Conservation (phyloP, 2,113 vertebrate species). For the Chaetura pelagica region DNA sequence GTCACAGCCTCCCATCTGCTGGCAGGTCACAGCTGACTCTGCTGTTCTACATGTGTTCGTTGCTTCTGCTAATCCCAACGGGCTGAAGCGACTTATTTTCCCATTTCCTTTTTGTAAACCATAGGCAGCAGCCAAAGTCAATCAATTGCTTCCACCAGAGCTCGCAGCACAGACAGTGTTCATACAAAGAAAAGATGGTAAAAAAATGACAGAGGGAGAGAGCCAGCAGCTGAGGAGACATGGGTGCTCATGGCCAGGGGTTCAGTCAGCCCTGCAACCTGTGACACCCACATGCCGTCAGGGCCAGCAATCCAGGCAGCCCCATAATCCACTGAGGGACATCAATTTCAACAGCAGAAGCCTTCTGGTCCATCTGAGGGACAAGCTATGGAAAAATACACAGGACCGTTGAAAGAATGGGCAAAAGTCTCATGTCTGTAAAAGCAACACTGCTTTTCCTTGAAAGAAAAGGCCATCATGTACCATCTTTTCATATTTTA, state of each 20-base stretch:
- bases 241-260: background rate
- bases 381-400: background rate
- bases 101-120: background rate
- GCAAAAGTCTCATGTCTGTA: background rate
- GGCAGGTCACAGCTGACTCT: background rate
- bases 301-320: background rate
- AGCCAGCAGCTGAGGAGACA: background rate
- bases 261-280: background rate
- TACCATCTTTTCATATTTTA: background rate
- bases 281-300: rapidly evolving
- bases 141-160: background rate
- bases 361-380: background rate
- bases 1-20: background rate
- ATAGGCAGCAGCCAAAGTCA: constrained; percentile 30
- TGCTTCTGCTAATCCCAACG: background rate
- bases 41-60: background rate
- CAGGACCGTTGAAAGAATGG: background rate
- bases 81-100: constrained; percentile 1
- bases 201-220: background rate
- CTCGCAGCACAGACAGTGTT: background rate
- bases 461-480: background rate
- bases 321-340: background rate
- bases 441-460: background rate
- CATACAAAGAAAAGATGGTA: background rate
- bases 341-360: background rate